Evolutionary conservation across 2,797 vertebrate genomes (phyloP).

Genomic region (Sarcophilus harrisii): DNA sequence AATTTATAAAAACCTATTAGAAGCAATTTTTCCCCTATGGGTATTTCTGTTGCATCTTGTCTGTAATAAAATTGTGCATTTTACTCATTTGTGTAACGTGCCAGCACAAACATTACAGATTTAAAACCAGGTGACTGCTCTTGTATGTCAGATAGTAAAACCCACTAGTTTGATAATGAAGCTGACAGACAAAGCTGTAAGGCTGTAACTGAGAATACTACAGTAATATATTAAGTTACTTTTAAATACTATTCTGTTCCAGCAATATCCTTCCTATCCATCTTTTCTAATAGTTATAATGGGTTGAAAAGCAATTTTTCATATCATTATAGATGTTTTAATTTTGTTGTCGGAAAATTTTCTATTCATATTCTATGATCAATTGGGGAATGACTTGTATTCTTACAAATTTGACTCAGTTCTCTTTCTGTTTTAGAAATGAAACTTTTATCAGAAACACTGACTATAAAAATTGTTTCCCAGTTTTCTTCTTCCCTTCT

Average conservation of each 20-base stretch:
- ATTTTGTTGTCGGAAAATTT: too few relatives aligned
- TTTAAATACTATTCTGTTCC: constrained; percentile 82
- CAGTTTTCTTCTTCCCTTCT: too few relatives aligned
- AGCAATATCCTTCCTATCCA: constrained; percentile 66
- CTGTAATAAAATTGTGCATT: constrained; percentile 81
- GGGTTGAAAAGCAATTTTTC: constrained; percentile 37
- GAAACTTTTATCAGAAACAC: too few relatives aligned
- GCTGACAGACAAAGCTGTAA: constrained; percentile 80
- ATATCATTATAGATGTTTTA: too few relatives aligned
- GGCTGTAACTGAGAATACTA: constrained; percentile 84
- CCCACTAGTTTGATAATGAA: constrained; percentile 74
- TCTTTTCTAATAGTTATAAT: constrained; percentile 78
- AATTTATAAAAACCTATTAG: constrained; percentile 84
- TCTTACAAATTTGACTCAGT: too few relatives aligned
- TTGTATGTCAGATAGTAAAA: constrained; percentile 80
- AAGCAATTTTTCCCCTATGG: constrained; percentile 81
- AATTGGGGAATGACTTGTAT: too few relatives aligned
- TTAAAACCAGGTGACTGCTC: constrained; percentile 69
- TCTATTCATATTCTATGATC: too few relatives aligned
- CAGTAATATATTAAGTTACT: constrained; percentile 82
- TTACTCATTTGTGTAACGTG: constrained; percentile 75
- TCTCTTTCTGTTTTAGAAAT: too few relatives aligned
- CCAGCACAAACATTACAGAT: constrained; percentile 63
- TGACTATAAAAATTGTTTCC: too few relatives aligned
- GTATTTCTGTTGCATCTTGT: constrained; percentile 83